Conservation (phyloP, 2,113 vertebrate genomes). For the Apistogramma diplotaenia region DNA sequence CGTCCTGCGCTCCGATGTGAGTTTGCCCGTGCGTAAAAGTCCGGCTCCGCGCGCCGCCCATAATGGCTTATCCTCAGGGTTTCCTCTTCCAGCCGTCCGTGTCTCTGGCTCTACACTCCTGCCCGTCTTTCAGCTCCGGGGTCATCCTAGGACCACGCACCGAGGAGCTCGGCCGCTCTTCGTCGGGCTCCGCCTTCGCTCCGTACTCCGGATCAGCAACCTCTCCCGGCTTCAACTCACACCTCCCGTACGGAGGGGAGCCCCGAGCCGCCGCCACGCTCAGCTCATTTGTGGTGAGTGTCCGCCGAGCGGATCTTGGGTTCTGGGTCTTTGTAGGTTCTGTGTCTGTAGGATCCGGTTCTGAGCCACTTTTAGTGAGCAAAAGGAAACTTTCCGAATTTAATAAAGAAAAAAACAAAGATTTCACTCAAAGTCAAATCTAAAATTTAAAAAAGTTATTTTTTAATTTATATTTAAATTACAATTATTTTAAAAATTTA, state of each 20-base stretch:
- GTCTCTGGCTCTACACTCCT: constrained; percentile 89
- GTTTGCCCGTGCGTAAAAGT: constrained; percentile 10
- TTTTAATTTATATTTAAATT: too few species aligned
- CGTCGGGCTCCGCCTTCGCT: constrained; percentile 91
- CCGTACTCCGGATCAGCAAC: constrained; percentile 89
- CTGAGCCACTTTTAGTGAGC: background rate
- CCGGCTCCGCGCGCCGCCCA: constrained; percentile 41
- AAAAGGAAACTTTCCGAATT: background rate
- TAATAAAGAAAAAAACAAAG: too few species aligned
- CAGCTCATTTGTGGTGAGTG: constrained; percentile 90
- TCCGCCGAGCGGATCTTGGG: background rate
- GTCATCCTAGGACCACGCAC: constrained; percentile 86
- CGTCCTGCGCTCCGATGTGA: constrained; percentile 53
- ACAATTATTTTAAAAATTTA: too few species aligned
- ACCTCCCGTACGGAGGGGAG: constrained; percentile 87
- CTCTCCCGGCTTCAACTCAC: constrained; percentile 86
- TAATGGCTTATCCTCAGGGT: constrained; percentile 95
- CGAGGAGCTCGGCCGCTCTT: constrained; percentile 89
- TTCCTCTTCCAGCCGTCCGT: constrained; percentile 93
- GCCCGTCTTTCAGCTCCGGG: constrained; percentile 87
- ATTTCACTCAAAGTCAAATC: too few species aligned
- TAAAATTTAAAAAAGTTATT: too few species aligned
- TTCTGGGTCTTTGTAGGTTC: background rate
- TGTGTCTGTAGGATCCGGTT: background rate
- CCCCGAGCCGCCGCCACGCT: constrained; percentile 83